Evolutionary conservation across 2,888 invertebrate genomes (phyloP), one percentile per base, ranked within the genome.

Genomic region (Geophilus truncorum): DNA sequence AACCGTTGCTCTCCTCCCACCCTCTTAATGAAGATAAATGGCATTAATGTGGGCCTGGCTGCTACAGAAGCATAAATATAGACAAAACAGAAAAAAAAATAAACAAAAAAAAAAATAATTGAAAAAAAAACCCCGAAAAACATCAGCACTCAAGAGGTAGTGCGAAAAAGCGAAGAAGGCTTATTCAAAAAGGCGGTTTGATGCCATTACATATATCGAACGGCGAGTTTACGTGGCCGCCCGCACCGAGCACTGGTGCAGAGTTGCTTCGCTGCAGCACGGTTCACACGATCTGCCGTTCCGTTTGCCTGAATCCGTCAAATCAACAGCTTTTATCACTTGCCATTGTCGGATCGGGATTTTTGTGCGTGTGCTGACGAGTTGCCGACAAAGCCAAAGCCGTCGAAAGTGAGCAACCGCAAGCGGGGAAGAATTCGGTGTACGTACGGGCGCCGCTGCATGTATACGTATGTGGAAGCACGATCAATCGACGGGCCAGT

Each of bases 21-120:
- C 28, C 70, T 28, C 70, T 70, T 70, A 70, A 70, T 70, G 70
- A 70, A 70, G 70, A 70, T 70, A 70, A 70, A 70, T 70, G 70
- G 28, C 70, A 70, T 70, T 70, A 70, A 70, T 70, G 70, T 25
- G 70, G 70, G 70, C 12, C 28, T 25, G 70, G 23, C n/a, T 25
- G 70, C 70, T 28, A 70, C 10, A 70, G 25, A 23, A 70, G 70
- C 70, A 70, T 70, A 70, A 70, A 70, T 70, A 70, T 70, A 70
- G 70, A 28, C 70, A 51, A 21, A 6, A 21, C 18, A 7, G 18
- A 45, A 45, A 45, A 45, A 45, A 45, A n/a, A 45, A 18, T 18
- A 51, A 51, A 51, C 15, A 7, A 5, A 21, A 51, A 18, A 18
- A 45, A 45, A 51, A 21, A 51, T 18, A 18, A 18, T 1, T 4